Base-by-base conservation (phyloP, 2,797 vertebrate species). In the Typhlichthys subterraneus region DNA sequence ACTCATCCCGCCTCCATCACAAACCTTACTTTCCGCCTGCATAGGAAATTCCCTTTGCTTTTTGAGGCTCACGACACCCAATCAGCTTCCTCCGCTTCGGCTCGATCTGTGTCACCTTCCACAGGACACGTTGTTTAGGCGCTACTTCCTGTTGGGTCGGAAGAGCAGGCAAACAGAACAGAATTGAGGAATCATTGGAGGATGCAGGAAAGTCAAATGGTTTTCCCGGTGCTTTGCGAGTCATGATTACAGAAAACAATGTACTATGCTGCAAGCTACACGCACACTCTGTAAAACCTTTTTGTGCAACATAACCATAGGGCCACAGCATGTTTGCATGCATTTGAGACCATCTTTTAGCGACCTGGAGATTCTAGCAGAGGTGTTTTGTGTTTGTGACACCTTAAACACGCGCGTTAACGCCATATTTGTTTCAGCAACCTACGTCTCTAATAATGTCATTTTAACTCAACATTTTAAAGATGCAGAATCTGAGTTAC, bases 231-330 rank as follows among this genome's bases (percentile, higher is more conserved):
- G 73, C 59, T 72, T 80, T 53, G 57, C 50, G 68, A 79, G 80
- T 81, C 83, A 71, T 81, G 77, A 88, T 85, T 73, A 75, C 60
- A 72, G 65, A 61, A 77, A 85, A 82, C 81, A 82, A 81, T 76
- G 70, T 62, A 63, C 13, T 12, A 53, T 42, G 33, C 29, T 23
- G 60, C 33, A 57, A 60, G 58, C 69, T 59, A 45, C 63, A 67
- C 61, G 42, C 61, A 63, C 58, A 53, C 72, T 64, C 13, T 12
- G 7, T 6, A 12, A 48, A n/a, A 45, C 53, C 69, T 63, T 79
- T 77, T 79, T 85, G 67, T 69, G 31, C 9, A 23, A 59, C 17
- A 19, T 59, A 29, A 29, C 23, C 23, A 29, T 29, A 29, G 23
- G 23, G 68, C 65, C 54, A 57, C 53, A 23, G 53, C 8, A 11